phyloP scores from a whole-genome alignment of 30 jellyfish, hydroid and myxozoan species.

The Cassiopea xamachana region DNA sequence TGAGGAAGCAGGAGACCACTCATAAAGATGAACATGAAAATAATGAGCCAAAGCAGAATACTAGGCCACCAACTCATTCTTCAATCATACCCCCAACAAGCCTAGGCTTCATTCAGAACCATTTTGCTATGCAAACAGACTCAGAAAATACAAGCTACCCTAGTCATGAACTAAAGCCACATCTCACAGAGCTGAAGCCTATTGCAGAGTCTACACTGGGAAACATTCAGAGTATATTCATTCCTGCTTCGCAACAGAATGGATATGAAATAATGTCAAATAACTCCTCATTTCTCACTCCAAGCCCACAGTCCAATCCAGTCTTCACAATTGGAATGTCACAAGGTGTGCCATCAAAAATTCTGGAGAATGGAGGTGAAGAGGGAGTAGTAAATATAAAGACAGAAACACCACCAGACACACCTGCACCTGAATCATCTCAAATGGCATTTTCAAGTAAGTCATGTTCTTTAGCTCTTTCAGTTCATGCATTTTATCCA shows the following conservation, averaged over 20 bases:
- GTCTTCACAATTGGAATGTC: conserved; percentile 86
- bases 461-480: conserved; percentile 30
- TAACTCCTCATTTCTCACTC: conserved; percentile 81
- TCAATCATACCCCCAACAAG: conserved; percentile 70
- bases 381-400: conserved; percentile 63
- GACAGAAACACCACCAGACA: conserved; percentile 91
- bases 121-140: conserved; percentile 54
- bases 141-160: conserved; percentile 53
- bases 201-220: conserved; percentile 78
- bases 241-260: conserved; percentile 83
- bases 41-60: conserved; percentile 16
- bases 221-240: conserved; percentile 78
- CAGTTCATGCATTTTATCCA: not conserved
- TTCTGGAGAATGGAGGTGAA: conserved; percentile 30
- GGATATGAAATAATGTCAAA: conserved; percentile 76
- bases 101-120: conserved; percentile 42
- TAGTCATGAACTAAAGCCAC: conserved; percentile 78
- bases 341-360: conserved; percentile 43
- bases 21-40: conserved; percentile 33
- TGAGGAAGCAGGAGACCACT: conserved; percentile 90
- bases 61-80: conserved; percentile 62
- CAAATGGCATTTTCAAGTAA: conserved; percentile 79
- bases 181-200: conserved; percentile 80
- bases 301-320: conserved; percentile 87
- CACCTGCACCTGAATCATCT: conserved; percentile 82